A percentile compares a stretch with the other conserved stretches of the same genome.
Conservation (phyloP, 2,113 vertebrate species). For the Empidonax alnorum region DNA sequence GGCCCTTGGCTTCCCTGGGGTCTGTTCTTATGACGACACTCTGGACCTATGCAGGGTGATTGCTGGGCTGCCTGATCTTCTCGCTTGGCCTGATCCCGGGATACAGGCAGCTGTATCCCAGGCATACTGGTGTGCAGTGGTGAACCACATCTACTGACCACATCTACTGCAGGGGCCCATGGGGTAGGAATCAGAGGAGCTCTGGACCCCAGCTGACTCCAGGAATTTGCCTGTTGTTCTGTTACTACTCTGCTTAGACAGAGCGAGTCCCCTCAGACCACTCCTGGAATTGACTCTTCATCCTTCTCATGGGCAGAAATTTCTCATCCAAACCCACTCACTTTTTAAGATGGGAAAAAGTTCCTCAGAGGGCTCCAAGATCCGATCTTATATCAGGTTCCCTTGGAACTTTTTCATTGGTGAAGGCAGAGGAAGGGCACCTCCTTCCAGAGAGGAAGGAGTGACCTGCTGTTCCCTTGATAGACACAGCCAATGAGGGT, state of each 20-base stretch:
- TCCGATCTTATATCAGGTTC: neutral
- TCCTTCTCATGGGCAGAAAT: neutral
- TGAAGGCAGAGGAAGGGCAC: neutral
- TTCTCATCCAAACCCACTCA: neutral
- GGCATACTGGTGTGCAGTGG: too few relatives aligned
- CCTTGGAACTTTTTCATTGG: neutral
- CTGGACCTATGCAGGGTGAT: neutral
- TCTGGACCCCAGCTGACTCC: neutral
- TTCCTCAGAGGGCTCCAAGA: neutral
- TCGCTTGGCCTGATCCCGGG: neutral
- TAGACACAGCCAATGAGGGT: neutral
- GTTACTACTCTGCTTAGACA: neutral
- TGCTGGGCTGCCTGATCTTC: neutral
- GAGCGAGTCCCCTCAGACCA: neutral
- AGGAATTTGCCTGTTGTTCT: neutral
- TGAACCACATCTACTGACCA: fast-evolving
- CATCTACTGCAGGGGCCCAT: neutral
- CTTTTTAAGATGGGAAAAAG: neutral
- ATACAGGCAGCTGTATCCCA: fast-evolving
- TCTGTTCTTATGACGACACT: neutral
- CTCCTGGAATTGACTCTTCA: neutral
- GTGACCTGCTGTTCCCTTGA: neutral
- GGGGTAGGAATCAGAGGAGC: neutral
- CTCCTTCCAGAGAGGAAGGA: fast-evolving
- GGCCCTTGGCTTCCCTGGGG: neutral